These are phyloP conservation scores for Drosophila ercepeae DNA, from an alignment of 1,140 invertebrate species.

Conservation along the genomic window DNA sequence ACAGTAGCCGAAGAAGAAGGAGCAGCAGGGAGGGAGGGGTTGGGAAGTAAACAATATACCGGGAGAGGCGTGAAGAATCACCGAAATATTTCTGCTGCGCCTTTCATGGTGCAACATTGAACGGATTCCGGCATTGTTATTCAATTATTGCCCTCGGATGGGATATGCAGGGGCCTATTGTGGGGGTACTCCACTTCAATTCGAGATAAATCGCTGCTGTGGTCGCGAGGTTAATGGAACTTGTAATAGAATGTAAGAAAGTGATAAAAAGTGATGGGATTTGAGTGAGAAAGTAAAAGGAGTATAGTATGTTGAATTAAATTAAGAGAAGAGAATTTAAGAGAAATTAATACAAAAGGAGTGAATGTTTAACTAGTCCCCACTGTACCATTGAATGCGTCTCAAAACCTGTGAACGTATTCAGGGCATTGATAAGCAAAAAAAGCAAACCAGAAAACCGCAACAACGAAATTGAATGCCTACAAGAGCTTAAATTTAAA, in stretches of 20 bases:
- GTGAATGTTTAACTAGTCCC: background rate
- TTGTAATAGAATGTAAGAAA: conserved; percentile 1
- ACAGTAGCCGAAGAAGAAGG: conserved; percentile 24
- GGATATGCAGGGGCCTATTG: conserved; percentile 16
- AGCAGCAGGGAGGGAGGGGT: conserved; percentile 19
- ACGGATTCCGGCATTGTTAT: conserved; percentile 52
- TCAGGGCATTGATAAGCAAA: conserved; percentile 48
- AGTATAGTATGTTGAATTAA: too few species aligned
- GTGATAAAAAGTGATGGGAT: background rate
- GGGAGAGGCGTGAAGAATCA: conserved; percentile 45
- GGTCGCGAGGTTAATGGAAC: conserved; percentile 39
- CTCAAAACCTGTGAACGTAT: conserved; percentile 19
- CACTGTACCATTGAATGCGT: conserved; percentile 18
- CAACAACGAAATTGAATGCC: conserved; percentile 46
- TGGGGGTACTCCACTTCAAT: conserved; percentile 25
- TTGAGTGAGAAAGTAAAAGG: background rate
- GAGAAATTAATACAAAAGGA: too few species aligned
- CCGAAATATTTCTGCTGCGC: conserved; percentile 26
- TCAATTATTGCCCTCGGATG: conserved; percentile 50
- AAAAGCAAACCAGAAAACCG: conserved; percentile 32
- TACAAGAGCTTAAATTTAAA: conserved; percentile 37
- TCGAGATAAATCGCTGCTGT: conserved; percentile 42
- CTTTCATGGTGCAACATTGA: conserved; percentile 45
- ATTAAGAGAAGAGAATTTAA: too few species aligned
- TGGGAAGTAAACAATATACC: conserved; percentile 38